Evolutionary conservation across 2,888 invertebrate species (phyloP), one percentile per base, ranked within the genome.

Genomic region (Dasypolia templi): DNA sequence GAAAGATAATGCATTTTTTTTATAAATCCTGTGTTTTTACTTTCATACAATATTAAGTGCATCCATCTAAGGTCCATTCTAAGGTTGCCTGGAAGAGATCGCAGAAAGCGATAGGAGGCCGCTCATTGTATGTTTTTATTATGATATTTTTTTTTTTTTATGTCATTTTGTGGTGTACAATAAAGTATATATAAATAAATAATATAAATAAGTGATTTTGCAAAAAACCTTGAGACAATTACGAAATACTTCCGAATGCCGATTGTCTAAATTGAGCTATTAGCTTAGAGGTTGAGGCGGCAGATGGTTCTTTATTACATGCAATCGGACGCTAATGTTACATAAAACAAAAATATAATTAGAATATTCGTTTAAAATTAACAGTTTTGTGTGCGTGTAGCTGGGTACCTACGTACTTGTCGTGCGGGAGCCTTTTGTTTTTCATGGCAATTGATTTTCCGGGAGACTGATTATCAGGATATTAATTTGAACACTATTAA

Each of bases 161-260:
- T n/a, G n/a, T n/a, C n/a, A n/a, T n/a, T n/a, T n/a, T n/a, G n/a
- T n/a, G n/a, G n/a, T n/a, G n/a, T n/a, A n/a, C n/a, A n/a, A n/a
- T n/a, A n/a, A n/a, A n/a, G n/a, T n/a, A n/a, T n/a, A n/a, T n/a
- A n/a, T n/a, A n/a, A n/a, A n/a, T n/a, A n/a, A n/a, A n/a, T n/a
- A n/a, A n/a, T n/a, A n/a, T n/a, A n/a, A n/a, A n/a, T 58, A 46
- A 32, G 2, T 7, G 42, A 49, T 77, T 79, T 72, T 49, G 79
- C 39, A 64, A 67, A 66, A 61, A 66, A 63, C 76, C 68, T 75
- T 77, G 64, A 66, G 39, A 68, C 74, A 78, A 81, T 85, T 81
- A 76, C 14, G 75, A 83, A 83, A 84, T 42, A 78, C 83, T 77
- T 81, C 84, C 78, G 63, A 85, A 83, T 83, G 71, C 68, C 68